A percentile compares a stretch with the other conserved stretches of the same genome.
Conservation (phyloP, 2,888 invertebrate species). For the Sarcophaga carnaria region DNA sequence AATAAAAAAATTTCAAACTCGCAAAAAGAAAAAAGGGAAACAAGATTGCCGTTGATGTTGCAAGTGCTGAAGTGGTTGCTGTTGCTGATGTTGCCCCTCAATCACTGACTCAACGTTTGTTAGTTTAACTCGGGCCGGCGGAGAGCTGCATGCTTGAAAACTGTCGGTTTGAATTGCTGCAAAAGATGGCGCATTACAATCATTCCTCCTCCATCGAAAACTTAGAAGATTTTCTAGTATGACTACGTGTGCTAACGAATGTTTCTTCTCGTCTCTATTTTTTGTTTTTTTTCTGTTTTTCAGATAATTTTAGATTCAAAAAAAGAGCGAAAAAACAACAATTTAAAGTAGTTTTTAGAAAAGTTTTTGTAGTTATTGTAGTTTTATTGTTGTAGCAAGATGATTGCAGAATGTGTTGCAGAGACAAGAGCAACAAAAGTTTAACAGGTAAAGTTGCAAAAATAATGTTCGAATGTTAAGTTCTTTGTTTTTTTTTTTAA, state of each 20-base stretch:
- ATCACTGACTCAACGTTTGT: slow-evolving; percentile 28
- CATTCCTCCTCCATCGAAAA: slow-evolving; percentile 15
- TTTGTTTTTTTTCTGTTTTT: neutral
- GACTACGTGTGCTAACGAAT: neutral
- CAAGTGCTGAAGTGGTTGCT: slow-evolving; percentile 63
- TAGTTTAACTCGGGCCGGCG: neutral
- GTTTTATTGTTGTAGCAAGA: neutral
- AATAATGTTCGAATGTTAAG: no score
- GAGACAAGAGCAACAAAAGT: no score
- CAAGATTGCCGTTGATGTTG: slow-evolving; percentile 57
- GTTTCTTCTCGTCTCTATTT: neutral
- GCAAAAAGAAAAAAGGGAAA: slow-evolving; percentile 11
- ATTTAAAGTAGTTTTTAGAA: neutral
- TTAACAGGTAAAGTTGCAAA: no score
- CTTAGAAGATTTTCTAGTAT: slow-evolving; percentile 5
- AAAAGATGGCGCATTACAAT: slow-evolving; percentile 41
- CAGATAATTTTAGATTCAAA: neutral
- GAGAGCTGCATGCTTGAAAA: neutral
- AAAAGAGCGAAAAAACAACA: neutral
- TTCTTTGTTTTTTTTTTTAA: no score
- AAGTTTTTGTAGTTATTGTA: neutral
- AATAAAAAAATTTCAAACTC: slow-evolving; percentile 10
- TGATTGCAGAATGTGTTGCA: no score
- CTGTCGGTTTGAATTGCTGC: neutral
- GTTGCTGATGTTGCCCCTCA: slow-evolving; percentile 36